Percentiles rank a stretch among this genome's conserved stretches.
phyloP scores from a whole-genome alignment of 1,140 invertebrate species.

The Scaptomyza graminum region DNA sequence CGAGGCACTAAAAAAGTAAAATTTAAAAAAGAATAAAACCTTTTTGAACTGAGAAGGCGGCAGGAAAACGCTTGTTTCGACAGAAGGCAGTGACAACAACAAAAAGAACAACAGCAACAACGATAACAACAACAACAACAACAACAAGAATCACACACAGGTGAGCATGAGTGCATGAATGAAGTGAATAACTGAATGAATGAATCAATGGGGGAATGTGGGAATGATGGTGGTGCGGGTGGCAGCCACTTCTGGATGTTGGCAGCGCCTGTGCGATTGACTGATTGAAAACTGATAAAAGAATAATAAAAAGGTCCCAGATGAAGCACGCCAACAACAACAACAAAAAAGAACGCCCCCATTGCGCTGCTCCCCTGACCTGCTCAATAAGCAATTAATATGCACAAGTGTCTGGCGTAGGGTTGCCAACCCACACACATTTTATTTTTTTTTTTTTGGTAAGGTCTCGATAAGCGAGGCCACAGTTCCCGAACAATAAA shows the following conservation, averaged over 20 bases:
- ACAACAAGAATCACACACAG: slow-evolving; percentile 62
- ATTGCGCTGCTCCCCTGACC: slow-evolving; percentile 4
- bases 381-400: slow-evolving; percentile 81
- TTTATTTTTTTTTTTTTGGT: neutral
- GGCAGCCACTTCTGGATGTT: slow-evolving; percentile 5
- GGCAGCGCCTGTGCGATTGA: slow-evolving; percentile 35
- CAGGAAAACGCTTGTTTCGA: slow-evolving; percentile 77
- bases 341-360: neutral
- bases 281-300: slow-evolving; percentile 51
- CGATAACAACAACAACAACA: slow-evolving; percentile 29
- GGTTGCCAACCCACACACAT: slow-evolving; percentile 41
- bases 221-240: slow-evolving; percentile 2
- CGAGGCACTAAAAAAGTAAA: no score
- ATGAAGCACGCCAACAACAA: slow-evolving; percentile 12
- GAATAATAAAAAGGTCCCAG: slow-evolving; percentile 37
- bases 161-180: slow-evolving; percentile 56
- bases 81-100: slow-evolving; percentile 38
- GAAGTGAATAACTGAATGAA: no score
- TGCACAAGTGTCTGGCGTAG: slow-evolving; percentile 72
- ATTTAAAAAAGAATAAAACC: slow-evolving; percentile 23
- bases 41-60: slow-evolving; percentile 61
- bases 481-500: slow-evolving; percentile 33
- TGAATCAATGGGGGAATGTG: slow-evolving; percentile 30
- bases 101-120: slow-evolving; percentile 28
- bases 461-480: slow-evolving; percentile 30